Base-by-base conservation (phyloP, 2,888 invertebrate genomes). In the Dichetophora obliterata region DNA sequence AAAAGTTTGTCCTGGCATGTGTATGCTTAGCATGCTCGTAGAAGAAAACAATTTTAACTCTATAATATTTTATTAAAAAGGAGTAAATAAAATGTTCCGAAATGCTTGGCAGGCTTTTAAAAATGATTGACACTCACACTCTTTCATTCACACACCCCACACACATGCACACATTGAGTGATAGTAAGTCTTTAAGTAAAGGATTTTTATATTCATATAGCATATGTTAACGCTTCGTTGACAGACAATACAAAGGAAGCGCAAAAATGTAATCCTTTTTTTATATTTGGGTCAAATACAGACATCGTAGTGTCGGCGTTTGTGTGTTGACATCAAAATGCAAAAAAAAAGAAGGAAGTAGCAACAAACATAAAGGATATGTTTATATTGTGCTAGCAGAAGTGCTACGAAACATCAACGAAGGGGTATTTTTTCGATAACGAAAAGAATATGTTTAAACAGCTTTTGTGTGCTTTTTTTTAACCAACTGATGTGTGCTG, bases 171-270 rank as follows among this genome's bases (percentile, higher is more conserved):
- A 71, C 63, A 54, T 24, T 2, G 19, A 16, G 11, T 57, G 19
- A 52, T 6, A 11, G 31, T n/a, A 24, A 14, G 34, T 57, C 43
- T 31, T 48, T 48, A 43, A 61, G 54, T 50, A 34, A 63, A 63
- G 52, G 22, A 52, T 73, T 63, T 63, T 71, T 72, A 11, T 66
- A 11, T 68, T 43, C 75, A 59, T 66, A 27, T 24, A 72, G 76
- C 80, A 83, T 82, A 82, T 86, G 85, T 85, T 86, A 85, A 84
- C 82, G 86, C 84, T 81, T 82, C 84, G 81, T 82, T 83, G 86
- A 83, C 86, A 85, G 84, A 85, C 84, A 84, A 86, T 86, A 85
- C 86, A 85, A n/a, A n/a, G n/a, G 84, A 76, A 65, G 54, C 22
- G 66, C 9, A 66, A 65, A 63, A 74, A 59, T 57, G 5, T 66